phyloP scores from a whole-genome alignment of 2,888 invertebrate genomes.

The Drosophila trichaetosa region DNA sequence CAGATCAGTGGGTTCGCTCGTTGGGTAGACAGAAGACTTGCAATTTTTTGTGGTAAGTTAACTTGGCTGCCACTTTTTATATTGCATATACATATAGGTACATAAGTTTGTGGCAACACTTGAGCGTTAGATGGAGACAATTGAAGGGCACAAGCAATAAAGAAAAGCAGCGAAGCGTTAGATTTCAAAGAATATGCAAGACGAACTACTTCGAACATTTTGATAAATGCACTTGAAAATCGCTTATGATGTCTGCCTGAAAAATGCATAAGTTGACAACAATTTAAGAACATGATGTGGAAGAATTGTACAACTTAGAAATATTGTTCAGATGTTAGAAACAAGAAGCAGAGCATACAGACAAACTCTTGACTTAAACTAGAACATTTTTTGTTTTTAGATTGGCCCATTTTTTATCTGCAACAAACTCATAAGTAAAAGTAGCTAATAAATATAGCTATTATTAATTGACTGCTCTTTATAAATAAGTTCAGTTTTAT shows the following conservation, averaged over 20 bases:
- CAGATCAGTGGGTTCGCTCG: slow-evolving; percentile 11
- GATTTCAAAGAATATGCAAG: slow-evolving; percentile 46
- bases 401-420: neutral
- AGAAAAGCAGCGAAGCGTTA: slow-evolving; percentile 44
- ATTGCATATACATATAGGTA: neutral
- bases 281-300: neutral
- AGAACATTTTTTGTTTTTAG: neutral
- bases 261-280: neutral
- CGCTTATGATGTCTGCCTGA: neutral
- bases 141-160: slow-evolving; percentile 58
- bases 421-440: neutral
- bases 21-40: slow-evolving; percentile 15
- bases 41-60: slow-evolving; percentile 66
- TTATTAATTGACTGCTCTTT: neutral
- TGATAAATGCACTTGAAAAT: slow-evolving; percentile 18
- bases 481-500: neutral
- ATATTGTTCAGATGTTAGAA: neutral
- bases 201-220: slow-evolving; percentile 42
- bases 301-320: neutral
- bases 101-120: slow-evolving; percentile 30
- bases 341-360: neutral
- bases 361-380: neutral
- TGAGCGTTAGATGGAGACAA: slow-evolving; percentile 48
- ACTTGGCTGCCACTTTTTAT: slow-evolving; percentile 31
- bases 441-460: neutral